Conservation (phyloP, 1,140 invertebrate genomes). For the Drosophila melanogaster region DNA sequence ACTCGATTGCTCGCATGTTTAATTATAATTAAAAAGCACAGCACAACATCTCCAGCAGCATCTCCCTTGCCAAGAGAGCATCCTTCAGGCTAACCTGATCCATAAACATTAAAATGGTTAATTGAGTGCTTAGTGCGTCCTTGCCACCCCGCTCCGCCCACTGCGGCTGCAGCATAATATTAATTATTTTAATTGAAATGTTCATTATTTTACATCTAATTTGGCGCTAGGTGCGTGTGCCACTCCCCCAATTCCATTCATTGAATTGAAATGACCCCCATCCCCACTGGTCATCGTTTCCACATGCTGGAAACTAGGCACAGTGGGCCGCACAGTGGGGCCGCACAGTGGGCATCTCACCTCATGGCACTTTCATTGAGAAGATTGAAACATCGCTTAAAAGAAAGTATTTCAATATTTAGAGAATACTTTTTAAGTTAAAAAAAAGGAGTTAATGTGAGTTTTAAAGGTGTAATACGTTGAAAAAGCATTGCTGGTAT, state of each 20-base stretch:
- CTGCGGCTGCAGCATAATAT: conserved; percentile 64
- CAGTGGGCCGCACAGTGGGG: conserved; percentile 6
- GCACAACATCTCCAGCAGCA: conserved; percentile 20
- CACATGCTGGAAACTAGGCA: conserved; percentile 4
- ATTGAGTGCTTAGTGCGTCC: conserved; percentile 81
- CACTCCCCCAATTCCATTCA: conserved; percentile 7
- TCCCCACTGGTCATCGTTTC: conserved; percentile 23
- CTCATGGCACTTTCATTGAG: not conserved
- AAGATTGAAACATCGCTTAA: not conserved
- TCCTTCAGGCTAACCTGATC: conserved; percentile 50
- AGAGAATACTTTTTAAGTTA: too few species aligned
- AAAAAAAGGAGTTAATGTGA: not conserved
- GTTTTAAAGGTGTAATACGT: too few species aligned
- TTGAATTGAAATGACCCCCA: not conserved
- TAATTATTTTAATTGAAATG: conserved; percentile 85
- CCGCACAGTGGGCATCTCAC: conserved; percentile 7
- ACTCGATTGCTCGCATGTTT: conserved; percentile 75
- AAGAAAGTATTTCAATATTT: not conserved
- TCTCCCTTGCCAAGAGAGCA: conserved; percentile 18
- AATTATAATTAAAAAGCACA: conserved; percentile 84
- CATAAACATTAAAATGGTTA: conserved; percentile 83
- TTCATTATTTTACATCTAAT: conserved; percentile 84
- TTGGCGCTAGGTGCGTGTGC: conserved; percentile 63
- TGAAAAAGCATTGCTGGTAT: too few species aligned
- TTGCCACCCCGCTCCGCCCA: conserved; percentile 32